Conservation (phyloP, 2,888 invertebrate species). For the Callyntrura guangdongensis region DNA sequence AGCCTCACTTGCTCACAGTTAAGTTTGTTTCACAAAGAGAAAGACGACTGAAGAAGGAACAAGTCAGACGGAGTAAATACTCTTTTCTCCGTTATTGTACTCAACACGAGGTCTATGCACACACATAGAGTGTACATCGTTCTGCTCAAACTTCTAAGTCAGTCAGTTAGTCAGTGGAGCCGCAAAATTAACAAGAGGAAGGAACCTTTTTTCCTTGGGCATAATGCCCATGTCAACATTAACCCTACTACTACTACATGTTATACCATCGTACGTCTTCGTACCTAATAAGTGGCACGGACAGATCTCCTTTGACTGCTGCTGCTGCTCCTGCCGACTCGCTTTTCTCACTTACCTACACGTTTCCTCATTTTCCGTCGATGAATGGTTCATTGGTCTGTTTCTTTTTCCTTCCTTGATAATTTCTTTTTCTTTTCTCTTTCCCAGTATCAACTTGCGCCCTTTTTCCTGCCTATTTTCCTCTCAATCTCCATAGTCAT, state of each 20-base stretch:
- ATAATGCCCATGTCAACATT: no score
- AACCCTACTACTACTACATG: background rate
- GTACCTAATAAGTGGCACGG: slow-evolving; percentile 13
- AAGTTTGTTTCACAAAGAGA: no score
- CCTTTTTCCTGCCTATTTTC: background rate
- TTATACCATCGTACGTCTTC: background rate
- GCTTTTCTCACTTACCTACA: slow-evolving; percentile 19
- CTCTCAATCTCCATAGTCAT: slow-evolving; percentile 15
- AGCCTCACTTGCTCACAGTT: background rate
- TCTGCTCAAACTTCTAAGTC: no score
- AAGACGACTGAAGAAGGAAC: no score
- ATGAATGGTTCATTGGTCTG: slow-evolving; percentile 61
- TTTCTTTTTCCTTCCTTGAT: slow-evolving; percentile 37
- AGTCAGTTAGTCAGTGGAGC: no score
- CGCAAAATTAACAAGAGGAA: no score
- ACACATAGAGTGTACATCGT: no score
- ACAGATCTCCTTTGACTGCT: slow-evolving; percentile 13
- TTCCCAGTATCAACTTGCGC: background rate
- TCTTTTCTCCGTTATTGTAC: background rate
- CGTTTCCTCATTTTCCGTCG: slow-evolving; percentile 39
- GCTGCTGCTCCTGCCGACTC: background rate
- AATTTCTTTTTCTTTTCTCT: slow-evolving; percentile 25
- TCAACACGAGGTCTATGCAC: background rate
- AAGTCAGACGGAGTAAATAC: no score
- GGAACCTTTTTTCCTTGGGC: no score